phyloP scores from a whole-genome alignment of 2,888 invertebrate species.

The Ganaspis brasiliensis region DNA sequence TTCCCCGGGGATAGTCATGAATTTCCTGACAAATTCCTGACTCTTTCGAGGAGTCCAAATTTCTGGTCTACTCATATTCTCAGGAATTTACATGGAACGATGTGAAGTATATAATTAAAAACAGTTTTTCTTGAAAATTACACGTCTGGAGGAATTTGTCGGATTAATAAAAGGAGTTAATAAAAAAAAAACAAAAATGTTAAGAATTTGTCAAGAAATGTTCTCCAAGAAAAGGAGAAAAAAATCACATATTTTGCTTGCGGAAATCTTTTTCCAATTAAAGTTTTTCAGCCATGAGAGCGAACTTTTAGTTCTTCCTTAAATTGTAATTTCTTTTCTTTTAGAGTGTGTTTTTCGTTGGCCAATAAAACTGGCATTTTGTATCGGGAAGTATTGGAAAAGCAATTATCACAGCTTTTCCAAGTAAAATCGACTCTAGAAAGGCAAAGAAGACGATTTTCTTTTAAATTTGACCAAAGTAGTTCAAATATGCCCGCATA shows the following conservation, averaged over 20 bases:
- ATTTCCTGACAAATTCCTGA: conserved; percentile 5
- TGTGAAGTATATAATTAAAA: too few species aligned
- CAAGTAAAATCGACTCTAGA: conserved; percentile 8
- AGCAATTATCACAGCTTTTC: conserved; percentile 47
- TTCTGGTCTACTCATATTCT: neutral
- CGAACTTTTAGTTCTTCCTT: conserved; percentile 12
- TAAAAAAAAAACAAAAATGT: too few species aligned
- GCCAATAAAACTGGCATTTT: neutral
- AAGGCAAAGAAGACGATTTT: neutral
- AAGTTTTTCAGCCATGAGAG: conserved; percentile 3
- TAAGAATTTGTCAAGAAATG: too few species aligned
- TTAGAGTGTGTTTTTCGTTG: conserved; percentile 6
- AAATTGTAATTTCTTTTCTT: conserved; percentile 18
- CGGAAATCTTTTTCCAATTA: conserved; percentile 17
- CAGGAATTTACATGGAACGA: neutral
- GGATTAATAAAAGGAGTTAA: too few species aligned
- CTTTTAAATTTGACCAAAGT: neutral
- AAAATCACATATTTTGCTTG: neutral
- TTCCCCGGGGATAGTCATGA: neutral
- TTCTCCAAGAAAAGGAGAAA: too few species aligned
- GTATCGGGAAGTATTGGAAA: conserved; percentile 42
- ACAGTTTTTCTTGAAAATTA: too few species aligned
- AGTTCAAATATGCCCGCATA: too few species aligned
- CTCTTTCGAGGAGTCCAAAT: neutral
- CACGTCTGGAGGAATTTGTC: too few species aligned